phyloP scores from a whole-genome alignment of 2,888 invertebrate genomes.

The Cantharis flavilabris region DNA sequence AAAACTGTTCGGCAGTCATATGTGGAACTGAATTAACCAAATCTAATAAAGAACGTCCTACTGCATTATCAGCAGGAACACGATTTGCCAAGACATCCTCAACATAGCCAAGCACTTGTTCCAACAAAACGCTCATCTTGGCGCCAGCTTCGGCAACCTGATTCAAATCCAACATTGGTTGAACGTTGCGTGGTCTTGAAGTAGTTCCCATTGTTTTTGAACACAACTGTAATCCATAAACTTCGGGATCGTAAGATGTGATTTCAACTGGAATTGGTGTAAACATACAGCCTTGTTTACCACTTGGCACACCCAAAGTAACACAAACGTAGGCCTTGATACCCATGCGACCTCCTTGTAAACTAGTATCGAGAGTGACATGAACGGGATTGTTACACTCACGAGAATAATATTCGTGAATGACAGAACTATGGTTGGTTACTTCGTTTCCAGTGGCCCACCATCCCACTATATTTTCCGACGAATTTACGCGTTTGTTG shows the following conservation, averaged over 20 bases:
- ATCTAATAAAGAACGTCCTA: conserved; percentile 88
- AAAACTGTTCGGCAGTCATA: conserved; percentile 88
- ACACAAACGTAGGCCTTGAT: conserved; percentile 93
- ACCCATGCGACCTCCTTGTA: conserved; percentile 87
- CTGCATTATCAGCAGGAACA: conserved; percentile 78
- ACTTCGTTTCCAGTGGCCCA: conserved; percentile 98
- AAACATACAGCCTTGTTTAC: conserved; percentile 94
- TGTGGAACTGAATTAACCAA: conserved; percentile 91
- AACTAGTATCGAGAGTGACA: conserved; percentile 91
- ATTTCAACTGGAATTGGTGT: conserved; percentile 92
- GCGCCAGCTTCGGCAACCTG: conserved; percentile 87
- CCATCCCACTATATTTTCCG: conserved; percentile 97
- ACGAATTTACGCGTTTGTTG: conserved; percentile 89
- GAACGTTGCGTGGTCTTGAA: conserved; percentile 55
- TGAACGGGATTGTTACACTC: conserved; percentile 95
- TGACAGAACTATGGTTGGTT: conserved; percentile 94
- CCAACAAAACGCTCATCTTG: conserved; percentile 76
- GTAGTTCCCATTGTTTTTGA: conserved; percentile 72
- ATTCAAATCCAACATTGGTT: conserved; percentile 53
- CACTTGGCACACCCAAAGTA: conserved; percentile 90
- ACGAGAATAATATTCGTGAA: conserved; percentile 95
- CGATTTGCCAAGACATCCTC: conserved; percentile 89
- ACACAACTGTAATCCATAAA: conserved; percentile 78
- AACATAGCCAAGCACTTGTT: conserved; percentile 82
- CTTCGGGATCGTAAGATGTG: conserved; percentile 90